A percentile compares a stretch with the other conserved stretches of the same genome.
phyloP scores from a whole-genome alignment of 2,888 invertebrate genomes.

The Apamea anceps region DNA sequence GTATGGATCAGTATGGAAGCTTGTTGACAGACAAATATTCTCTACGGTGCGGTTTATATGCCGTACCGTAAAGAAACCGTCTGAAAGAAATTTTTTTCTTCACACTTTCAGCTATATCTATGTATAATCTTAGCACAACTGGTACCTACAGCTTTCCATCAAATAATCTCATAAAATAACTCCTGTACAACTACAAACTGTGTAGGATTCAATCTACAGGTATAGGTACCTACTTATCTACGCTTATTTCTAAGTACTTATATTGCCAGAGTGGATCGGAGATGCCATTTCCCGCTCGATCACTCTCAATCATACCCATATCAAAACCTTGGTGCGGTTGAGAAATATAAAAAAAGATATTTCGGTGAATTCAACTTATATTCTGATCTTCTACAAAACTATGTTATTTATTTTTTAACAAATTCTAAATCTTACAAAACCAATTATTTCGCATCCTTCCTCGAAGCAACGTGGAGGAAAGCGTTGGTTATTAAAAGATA shows the following conservation, averaged over 20 bases:
- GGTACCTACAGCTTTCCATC: background rate
- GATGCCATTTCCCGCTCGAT: slow-evolving; percentile 84
- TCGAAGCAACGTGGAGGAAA: background rate
- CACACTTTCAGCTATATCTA: background rate
- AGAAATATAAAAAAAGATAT: slow-evolving; percentile 50
- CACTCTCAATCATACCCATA: slow-evolving; percentile 82
- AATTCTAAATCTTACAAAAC: background rate
- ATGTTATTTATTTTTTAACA: background rate
- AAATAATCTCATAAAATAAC: background rate
- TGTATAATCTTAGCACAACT: background rate
- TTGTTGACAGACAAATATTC: background rate
- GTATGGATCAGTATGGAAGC: background rate
- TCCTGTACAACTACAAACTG: background rate
- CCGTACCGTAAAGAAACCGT: no score
- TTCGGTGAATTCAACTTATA: slow-evolving; percentile 23
- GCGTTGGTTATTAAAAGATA: slow-evolving; percentile 9
- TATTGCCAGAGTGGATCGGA: slow-evolving; percentile 75
- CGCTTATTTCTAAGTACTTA: slow-evolving; percentile 27
- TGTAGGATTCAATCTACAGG: background rate
- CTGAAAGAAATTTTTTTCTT: background rate
- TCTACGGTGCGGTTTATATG: background rate
- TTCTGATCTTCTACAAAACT: slow-evolving; percentile 14
- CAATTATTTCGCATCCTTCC: background rate
- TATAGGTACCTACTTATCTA: background rate
- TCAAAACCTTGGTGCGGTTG: slow-evolving; percentile 69